Evolutionary conservation across 1,140 invertebrate genomes (phyloP).

Genomic region (Caenorhabditis brenneri): DNA sequence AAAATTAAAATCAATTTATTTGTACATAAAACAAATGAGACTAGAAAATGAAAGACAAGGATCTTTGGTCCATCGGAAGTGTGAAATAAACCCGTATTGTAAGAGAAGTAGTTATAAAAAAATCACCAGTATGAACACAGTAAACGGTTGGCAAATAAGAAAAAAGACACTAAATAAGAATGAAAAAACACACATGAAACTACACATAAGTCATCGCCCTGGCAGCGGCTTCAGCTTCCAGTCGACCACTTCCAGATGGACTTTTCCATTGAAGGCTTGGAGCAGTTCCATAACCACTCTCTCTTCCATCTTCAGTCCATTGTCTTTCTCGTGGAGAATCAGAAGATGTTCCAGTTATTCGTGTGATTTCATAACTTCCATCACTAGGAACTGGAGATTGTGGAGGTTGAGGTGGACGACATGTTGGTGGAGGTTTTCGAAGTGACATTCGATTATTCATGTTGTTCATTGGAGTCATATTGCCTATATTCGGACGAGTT

Average conservation of each 20-base stretch:
- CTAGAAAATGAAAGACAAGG: conserved; percentile 37
- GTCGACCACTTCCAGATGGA: conserved; percentile 48
- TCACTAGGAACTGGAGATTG: conserved; percentile 39
- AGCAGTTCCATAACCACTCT: conserved; percentile 53
- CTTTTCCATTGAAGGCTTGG: conserved; percentile 51
- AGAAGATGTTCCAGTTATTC: conserved; percentile 12
- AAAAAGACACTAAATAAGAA: background rate
- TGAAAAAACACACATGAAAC: background rate
- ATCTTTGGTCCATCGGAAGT: conserved; percentile 37
- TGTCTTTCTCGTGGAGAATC: conserved; percentile 46
- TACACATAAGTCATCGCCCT: conserved; percentile 53
- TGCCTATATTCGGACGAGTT: conserved; percentile 6
- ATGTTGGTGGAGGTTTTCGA: conserved; percentile 52
- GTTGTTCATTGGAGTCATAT: background rate
- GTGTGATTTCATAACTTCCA: conserved; percentile 20
- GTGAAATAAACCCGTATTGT: background rate
- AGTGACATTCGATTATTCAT: conserved; percentile 31
- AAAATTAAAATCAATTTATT: background rate
- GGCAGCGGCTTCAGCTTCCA: conserved; percentile 38
- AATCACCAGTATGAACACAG: conserved; percentile 10
- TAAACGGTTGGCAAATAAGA: background rate
- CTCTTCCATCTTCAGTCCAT: conserved; percentile 47
- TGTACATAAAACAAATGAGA: background rate
- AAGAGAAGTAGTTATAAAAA: background rate
- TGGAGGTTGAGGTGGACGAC: conserved; percentile 51